phyloP scores from a whole-genome alignment of 2,113 vertebrate species.

The Anoura caudifer region DNA sequence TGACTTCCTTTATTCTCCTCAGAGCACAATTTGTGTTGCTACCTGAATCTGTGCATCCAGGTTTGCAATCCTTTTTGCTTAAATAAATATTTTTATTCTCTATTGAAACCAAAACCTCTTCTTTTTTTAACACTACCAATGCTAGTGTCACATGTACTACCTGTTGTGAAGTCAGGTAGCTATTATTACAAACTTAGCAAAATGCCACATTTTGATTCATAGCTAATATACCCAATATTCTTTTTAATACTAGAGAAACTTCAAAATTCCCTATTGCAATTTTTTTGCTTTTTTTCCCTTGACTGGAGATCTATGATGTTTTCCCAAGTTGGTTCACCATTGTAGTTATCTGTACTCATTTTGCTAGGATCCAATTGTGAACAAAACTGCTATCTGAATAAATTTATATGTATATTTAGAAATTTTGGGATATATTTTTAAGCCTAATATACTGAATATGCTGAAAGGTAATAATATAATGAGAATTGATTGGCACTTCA shows the following conservation, averaged over 20 bases:
- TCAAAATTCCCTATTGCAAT: neutral
- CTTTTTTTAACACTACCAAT: neutral
- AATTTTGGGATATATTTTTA: neutral
- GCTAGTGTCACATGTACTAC: rapidly evolving
- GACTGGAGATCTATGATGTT: neutral
- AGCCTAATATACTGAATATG: neutral
- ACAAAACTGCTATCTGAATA: neutral
- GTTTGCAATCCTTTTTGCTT: neutral
- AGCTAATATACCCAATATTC: neutral
- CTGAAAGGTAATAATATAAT: neutral
- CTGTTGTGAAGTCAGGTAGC: rapidly evolving
- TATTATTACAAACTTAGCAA: neutral
- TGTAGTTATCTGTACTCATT: neutral
- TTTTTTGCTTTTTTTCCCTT: neutral
- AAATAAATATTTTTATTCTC: neutral
- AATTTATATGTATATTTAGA: neutral
- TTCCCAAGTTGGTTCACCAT: neutral
- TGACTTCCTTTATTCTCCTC: neutral
- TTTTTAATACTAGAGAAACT: neutral
- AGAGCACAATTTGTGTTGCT: neutral
- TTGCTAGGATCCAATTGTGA: neutral
- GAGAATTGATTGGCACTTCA: neutral
- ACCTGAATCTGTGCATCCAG: neutral
- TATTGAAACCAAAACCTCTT: neutral
- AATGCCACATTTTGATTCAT: neutral